Base-by-base conservation (phyloP, 2,888 invertebrate species). In the Nymphalis urticae region DNA sequence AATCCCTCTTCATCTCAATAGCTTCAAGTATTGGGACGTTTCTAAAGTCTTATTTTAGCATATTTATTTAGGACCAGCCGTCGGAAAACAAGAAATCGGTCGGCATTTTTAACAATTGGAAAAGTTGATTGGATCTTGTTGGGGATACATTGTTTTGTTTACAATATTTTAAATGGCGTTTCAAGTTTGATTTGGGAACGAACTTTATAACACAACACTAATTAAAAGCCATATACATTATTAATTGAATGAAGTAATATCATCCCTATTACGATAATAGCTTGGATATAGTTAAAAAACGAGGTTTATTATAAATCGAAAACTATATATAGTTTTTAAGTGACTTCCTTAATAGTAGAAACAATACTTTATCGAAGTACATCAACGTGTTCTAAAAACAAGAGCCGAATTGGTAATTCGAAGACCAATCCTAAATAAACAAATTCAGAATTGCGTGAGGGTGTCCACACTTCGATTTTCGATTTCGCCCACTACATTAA, bases 401-500 rank as follows among this genome's bases (percentile, higher is more conserved):
- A 75, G 75, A 74, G 71, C 75, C 76, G 80, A 77, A 82, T 80
- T 75, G 77, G 80, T 81, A 82, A 83, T 75, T 82, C 81, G 80
- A 75, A 77, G 77, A 82, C 83, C 86, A 84, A 89, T 91, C 92
- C 92, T 92, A 92, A 92, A 82, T 82, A 90, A 92, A 90, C 89
- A 88, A 78, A 82, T 82, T 83, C 77, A 79, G 82, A 81, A 85
- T 84, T 81, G 82, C 75, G 77, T 77, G 69, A 80, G 85, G 80
- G 85, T 81, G 85, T 85, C 84, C 86, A 84, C 87, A 85, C 87
- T 91, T 89, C 88, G 88, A 88, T 89, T 85, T 89, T 88, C 90
- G 86, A 91, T 90, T 88, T 88, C 85, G 73, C 87, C 90, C 91
- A 92, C 92, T 92, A 92, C 92, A 92, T 92, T 92, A 92, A 92